Evolutionary conservation across 2,113 vertebrate genomes (phyloP).

Genomic region (Eira barbara): DNA sequence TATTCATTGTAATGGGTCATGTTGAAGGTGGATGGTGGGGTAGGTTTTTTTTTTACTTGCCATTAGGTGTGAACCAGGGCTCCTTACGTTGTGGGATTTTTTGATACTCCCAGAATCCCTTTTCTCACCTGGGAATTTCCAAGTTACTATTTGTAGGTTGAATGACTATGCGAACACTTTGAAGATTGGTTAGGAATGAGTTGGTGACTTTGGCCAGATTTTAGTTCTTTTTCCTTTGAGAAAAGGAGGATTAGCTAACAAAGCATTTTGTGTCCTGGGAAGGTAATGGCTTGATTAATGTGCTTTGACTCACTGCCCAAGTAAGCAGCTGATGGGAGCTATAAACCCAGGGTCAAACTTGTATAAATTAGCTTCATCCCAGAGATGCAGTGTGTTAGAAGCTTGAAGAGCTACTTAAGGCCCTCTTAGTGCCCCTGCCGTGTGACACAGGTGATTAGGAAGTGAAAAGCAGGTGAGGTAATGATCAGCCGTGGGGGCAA

Average conservation of each 20-base stretch:
- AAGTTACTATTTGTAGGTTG: background rate
- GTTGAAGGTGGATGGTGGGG: background rate
- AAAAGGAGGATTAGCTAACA: constrained; percentile 22
- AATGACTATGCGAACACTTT: background rate
- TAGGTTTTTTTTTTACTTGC: background rate
- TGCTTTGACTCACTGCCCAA: constrained; percentile 23
- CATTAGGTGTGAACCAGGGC: background rate
- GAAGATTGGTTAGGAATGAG: constrained; percentile 3
- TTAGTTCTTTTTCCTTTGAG: background rate
- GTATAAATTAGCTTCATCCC: background rate
- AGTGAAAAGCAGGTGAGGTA: background rate
- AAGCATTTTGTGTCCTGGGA: background rate
- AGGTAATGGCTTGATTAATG: background rate
- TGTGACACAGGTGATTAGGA: background rate
- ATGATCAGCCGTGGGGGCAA: background rate
- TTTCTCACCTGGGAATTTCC: background rate
- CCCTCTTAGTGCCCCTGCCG: background rate
- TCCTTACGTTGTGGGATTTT: background rate
- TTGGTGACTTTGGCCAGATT: constrained; percentile 22
- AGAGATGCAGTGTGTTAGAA: background rate
- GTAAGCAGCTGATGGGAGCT: constrained; percentile 30
- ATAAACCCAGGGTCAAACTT: background rate
- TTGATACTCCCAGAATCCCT: background rate
- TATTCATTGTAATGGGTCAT: background rate
- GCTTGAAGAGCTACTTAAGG: background rate